phyloP scores from a whole-genome alignment of 2,113 vertebrate genomes.

The Meleagris gallopavo region DNA sequence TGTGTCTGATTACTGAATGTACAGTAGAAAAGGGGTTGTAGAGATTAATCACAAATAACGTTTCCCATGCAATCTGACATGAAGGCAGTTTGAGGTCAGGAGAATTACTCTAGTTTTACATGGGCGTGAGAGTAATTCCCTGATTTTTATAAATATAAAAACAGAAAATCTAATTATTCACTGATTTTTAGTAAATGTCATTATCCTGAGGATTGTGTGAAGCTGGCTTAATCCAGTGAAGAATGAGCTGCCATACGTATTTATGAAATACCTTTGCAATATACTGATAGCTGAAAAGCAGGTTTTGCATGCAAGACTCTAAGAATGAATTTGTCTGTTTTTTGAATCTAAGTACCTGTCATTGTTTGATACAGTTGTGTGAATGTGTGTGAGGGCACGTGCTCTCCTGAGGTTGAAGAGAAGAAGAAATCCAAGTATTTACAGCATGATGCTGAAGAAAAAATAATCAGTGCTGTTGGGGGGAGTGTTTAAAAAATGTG shows the following conservation, averaged over 20 bases:
- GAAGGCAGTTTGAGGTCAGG: constrained; percentile 1
- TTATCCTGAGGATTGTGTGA: background rate
- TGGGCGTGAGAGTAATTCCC: background rate
- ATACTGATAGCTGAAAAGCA: background rate
- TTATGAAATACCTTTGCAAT: background rate
- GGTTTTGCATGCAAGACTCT: background rate
- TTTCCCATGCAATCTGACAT: background rate
- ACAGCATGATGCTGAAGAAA: background rate
- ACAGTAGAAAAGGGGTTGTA: background rate
- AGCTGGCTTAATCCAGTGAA: background rate
- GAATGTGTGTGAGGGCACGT: background rate
- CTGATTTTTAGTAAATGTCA: constrained; percentile 27
- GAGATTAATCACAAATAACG: background rate
- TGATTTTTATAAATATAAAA: background rate
- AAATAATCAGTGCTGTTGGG: background rate
- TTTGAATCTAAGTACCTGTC: background rate
- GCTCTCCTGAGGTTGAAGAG: background rate
- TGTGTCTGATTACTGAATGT: background rate
- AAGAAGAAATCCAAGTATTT: background rate
- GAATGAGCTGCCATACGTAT: background rate
- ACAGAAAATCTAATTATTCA: background rate
- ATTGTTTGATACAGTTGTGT: background rate
- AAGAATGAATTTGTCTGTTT: background rate
- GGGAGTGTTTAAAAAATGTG: background rate
- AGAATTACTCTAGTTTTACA: constrained; percentile 21